Evolutionary conservation across 2,113 vertebrate genomes (phyloP).

Genomic region (Egretta garzetta): DNA sequence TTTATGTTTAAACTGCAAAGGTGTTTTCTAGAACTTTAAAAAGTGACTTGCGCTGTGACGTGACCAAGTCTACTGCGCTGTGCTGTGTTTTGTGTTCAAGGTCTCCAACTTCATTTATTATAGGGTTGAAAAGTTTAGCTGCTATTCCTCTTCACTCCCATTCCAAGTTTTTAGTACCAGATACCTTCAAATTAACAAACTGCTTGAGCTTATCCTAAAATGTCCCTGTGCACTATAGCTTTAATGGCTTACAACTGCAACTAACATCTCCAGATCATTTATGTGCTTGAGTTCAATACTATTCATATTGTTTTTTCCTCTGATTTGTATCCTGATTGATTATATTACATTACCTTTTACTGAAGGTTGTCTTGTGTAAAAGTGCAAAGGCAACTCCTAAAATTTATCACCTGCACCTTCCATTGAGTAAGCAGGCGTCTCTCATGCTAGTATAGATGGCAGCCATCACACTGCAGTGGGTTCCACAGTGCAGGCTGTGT

Average conservation of each 20-base stretch:
- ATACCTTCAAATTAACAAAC: neutral
- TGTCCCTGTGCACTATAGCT: neutral
- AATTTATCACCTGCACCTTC: neutral
- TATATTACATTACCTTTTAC: neutral
- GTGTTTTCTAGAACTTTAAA: neutral
- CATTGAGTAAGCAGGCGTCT: neutral
- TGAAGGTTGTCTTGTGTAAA: neutral
- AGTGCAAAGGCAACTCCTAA: neutral
- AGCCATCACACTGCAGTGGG: neutral
- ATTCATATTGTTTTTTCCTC: neutral
- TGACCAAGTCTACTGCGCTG: neutral
- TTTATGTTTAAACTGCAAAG: neutral
- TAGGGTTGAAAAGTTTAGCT: neutral
- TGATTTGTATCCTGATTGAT: neutral
- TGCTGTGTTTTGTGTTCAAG: neutral
- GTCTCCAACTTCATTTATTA: neutral
- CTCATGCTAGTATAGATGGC: neutral
- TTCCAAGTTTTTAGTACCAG: neutral
- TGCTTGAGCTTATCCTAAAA: neutral
- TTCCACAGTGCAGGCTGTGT: neutral
- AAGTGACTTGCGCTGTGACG: rapidly evolving
- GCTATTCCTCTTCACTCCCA: neutral
- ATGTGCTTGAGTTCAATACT: neutral
- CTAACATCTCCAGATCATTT: neutral
- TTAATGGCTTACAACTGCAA: neutral